Evolutionary conservation across 2,888 invertebrate species (phyloP).

Genomic region (Himalopsyche tibetana): DNA sequence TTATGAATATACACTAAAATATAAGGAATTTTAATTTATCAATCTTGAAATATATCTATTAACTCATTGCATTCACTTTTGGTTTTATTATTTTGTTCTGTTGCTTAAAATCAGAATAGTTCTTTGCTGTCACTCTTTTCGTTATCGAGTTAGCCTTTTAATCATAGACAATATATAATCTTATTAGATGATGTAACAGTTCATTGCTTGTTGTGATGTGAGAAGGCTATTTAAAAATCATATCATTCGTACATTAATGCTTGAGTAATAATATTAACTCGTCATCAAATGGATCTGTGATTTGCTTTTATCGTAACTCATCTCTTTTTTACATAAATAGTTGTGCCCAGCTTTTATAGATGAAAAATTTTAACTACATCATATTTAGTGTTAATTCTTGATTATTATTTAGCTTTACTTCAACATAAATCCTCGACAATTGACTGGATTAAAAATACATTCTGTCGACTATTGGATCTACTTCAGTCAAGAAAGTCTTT

Average conservation of each 20-base stretch:
- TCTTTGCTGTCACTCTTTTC: constrained; percentile 10
- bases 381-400: background rate
- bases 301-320: constrained; percentile 27
- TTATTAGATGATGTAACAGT: background rate
- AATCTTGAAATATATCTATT: background rate
- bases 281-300: constrained; percentile 23
- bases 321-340: constrained; percentile 22
- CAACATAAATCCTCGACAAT: background rate
- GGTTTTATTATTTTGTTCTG: constrained; percentile 29
- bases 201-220: constrained; percentile 37
- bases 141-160: background rate
- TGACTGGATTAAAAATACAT: constrained; percentile 1
- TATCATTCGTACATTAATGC: constrained; percentile 14
- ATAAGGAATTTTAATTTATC: background rate
- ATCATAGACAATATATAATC: constrained; percentile 8
- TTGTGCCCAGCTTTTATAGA: constrained; percentile 33
- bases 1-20: constrained; percentile 11
- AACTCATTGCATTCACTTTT: background rate
- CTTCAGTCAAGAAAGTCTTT: background rate
- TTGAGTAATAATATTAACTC: constrained; percentile 37
- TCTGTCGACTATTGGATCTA: background rate
- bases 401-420: constrained; percentile 7
- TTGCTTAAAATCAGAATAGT: constrained; percentile 5
- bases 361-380: background rate
- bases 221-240: constrained; percentile 35